phyloP scores from a whole-genome alignment of 2,888 invertebrate genomes.

The Odontothrips loti region DNA sequence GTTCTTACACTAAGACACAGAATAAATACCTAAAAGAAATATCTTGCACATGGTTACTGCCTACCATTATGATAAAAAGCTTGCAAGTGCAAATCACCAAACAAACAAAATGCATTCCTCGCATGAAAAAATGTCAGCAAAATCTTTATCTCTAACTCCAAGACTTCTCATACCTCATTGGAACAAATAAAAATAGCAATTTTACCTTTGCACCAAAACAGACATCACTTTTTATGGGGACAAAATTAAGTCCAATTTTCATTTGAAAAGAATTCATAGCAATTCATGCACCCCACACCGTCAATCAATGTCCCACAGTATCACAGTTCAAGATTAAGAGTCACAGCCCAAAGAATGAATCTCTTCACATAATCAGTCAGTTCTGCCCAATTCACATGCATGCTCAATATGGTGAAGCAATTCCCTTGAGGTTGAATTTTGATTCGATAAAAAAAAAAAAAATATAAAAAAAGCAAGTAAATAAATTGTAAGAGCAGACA shows the following conservation, averaged over 20 bases:
- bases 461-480: not conserved
- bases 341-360: constrained; percentile 16
- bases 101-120: no score
- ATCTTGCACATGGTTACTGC: no score
- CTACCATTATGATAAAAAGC: no score
- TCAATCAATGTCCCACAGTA: constrained; percentile 9
- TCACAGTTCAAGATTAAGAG: constrained; percentile 1
- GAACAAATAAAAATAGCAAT: no score
- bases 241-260: not conserved
- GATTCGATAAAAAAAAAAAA: not conserved
- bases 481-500: not conserved
- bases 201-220: not conserved
- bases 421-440: no score
- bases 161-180: no score
- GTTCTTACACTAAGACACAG: not conserved
- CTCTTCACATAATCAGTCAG: constrained; percentile 4
- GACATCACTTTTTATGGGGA: not conserved
- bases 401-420: no score
- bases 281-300: not conserved
- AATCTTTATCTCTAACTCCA: no score
- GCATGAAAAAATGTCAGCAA: no score
- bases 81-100: no score
- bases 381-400: not conserved
- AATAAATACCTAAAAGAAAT: not conserved
- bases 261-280: not conserved